Base-by-base conservation (phyloP, 2,888 invertebrate species). In the Leucophora obtusa region DNA sequence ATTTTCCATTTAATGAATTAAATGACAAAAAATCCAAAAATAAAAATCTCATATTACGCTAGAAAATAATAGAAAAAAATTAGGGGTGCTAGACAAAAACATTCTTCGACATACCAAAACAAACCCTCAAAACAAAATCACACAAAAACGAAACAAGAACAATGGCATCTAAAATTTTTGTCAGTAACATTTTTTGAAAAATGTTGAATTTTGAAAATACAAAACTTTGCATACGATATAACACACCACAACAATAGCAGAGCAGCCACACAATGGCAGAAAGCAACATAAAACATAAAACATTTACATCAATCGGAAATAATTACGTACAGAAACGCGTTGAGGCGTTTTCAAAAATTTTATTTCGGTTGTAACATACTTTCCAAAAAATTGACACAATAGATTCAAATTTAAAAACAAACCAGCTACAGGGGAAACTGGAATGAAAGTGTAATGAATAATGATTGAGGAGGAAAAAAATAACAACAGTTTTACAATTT, bases 321-420 rank as follows among this genome's bases (percentile, higher is more conserved):
- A 80, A 76, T 77, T 81, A 65, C 54, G 59, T 53, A 73, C 38
- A 72, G 38, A 59, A 69, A 77, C 76, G 81, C 81, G 81, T 81
- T 73, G 77, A 81, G 73, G 81, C 81, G 69, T 81, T 38, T 50
- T 79, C 28, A 75, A 70, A 60, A 77, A 65, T 47, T 47, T 14
- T 47, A 70, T 47, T 24, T 56, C 15, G 56, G n/a, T 15, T 59
- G 35, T 6, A 28, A 28, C 28, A 66, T 56, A 51, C 51, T 70
- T 51, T 51, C 14, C 18, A 38, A 47, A 35, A 50, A 70, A 65
- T 54, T 63, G 51, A 18, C 65, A 71, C 65, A 71, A 77, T 60
- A 71, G 59, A 65, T 43, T 24, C 15, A 47, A 75, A 47, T n/a
- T n/a, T 3, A 1, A n/a, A 47, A 47, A n/a, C 14, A 47, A 1